These are phyloP conservation scores for Tridacna gigas DNA, from an alignment of 2,888 invertebrate species.

Conservation along the genomic window DNA sequence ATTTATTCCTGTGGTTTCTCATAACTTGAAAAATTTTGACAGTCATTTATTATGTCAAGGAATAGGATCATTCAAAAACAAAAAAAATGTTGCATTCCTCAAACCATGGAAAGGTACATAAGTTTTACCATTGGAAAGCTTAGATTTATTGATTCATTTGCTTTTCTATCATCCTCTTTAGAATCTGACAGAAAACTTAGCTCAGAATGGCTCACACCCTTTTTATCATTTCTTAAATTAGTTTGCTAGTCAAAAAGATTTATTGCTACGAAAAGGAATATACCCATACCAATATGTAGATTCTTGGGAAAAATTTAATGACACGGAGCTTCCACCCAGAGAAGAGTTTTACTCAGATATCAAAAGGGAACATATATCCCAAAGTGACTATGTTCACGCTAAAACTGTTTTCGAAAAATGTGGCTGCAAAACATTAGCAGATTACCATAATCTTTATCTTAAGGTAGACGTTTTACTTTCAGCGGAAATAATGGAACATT, in stretches of 20 bases:
- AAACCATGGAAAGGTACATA: constrained; percentile 48
- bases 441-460: constrained; percentile 52
- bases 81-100: constrained; percentile 38
- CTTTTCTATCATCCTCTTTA: constrained; percentile 37
- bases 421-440: constrained; percentile 31
- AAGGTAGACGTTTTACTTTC: constrained; percentile 52
- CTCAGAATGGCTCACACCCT: constrained; percentile 19
- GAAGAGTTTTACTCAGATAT: constrained; percentile 48
- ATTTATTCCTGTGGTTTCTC: constrained; percentile 55
- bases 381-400: constrained; percentile 41
- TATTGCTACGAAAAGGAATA: constrained; percentile 70
- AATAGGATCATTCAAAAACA: constrained; percentile 38
- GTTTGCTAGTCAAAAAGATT: constrained; percentile 23
- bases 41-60: constrained; percentile 50
- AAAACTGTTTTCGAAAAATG: constrained; percentile 29
- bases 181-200: constrained; percentile 26
- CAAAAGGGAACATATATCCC: constrained; percentile 20
- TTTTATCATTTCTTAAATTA: constrained; percentile 36
- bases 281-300: constrained; percentile 80
- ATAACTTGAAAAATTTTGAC: constrained; percentile 54
- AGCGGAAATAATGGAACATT: constrained; percentile 47
- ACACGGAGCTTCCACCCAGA: constrained; percentile 64
- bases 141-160: constrained; percentile 45
- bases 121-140: constrained; percentile 39
- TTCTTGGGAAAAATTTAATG: constrained; percentile 65